Evolutionary conservation across 2,113 vertebrate genomes (phyloP), one percentile per base, ranked within the genome.

Genomic region (Mola mola): DNA sequence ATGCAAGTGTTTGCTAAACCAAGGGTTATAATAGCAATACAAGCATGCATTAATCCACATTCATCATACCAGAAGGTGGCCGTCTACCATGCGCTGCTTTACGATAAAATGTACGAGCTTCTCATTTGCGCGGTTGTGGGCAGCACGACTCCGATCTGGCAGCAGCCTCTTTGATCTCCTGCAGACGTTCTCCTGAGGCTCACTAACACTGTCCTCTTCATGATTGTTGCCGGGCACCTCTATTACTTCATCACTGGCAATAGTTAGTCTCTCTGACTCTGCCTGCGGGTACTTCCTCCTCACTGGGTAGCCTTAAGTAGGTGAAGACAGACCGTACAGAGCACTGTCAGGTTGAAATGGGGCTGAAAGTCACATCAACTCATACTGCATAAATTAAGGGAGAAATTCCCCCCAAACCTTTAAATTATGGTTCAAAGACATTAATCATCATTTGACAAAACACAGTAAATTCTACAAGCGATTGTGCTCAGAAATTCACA

Each of bases 51-150:
- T 1, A 37, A 36, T 2, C 31, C 44, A 17, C 8, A 56, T 51
- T 16, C 28, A 48, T 42, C 73, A 53, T 94, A 93, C 93, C 88
- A 93, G 28, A 6, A 99, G 94, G 50, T 90, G 95, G 7, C 62
- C 73, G 0, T 99, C 95, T 0, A 93, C 92, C 63, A 92, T 93
- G 58, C 88, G 94, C 13, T 78, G 90, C 60, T 93, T 94, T 11
- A 98, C 93, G 0, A 98, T 97, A 41, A 94, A 98, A 57, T 96
- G 86, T 25, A 98, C 95, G 0, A 99, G 88, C 44, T 92, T 95
- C 51, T 93, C 86, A 59, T 97, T 98, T 2, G 94, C 96, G 0
- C 91, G 92, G 70, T 96, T 94, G 16, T 96, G 91, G 36, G 95
- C 94, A 0, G 96, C 91, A 37, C 92, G 92, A 2, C 88, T 92